Percentiles rank a stretch among this genome's conserved stretches.
Evolutionary conservation across 1,140 invertebrate species (phyloP).

Genomic region (Lutraria rhynchaena): DNA sequence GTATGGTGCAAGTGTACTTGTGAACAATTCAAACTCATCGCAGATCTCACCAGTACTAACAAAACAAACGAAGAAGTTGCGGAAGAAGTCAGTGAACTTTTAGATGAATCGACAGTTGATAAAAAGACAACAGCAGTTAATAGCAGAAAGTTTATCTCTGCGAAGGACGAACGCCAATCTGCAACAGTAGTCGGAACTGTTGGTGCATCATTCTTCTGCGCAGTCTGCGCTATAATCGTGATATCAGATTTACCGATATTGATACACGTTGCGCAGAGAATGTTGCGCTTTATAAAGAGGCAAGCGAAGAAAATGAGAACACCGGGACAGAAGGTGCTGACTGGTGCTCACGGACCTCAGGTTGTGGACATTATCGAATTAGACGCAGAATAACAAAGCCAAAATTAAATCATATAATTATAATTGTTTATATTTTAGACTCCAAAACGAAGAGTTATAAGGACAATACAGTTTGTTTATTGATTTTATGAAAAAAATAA

Average conservation of each 20-base stretch:
- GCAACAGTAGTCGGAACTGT: constrained; percentile 34
- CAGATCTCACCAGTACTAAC: constrained; percentile 17
- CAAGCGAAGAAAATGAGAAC: no score
- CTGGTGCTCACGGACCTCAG: no score
- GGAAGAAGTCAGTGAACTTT: constrained; percentile 4
- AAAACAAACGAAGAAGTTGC: constrained; percentile 40
- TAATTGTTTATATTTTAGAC: no score
- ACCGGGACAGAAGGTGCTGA: no score
- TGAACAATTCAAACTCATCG: constrained; percentile 11
- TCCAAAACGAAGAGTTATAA: no score
- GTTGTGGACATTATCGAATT: no score
- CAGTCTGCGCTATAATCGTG: neutral
- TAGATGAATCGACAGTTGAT: constrained; percentile 29
- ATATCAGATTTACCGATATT: constrained; percentile 32
- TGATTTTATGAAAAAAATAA: no score
- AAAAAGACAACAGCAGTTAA: constrained; percentile 3
- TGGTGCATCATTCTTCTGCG: constrained; percentile 9
- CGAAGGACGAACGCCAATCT: constrained; percentile 19
- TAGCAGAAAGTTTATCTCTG: constrained; percentile 24
- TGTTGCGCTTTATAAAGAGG: neutral
- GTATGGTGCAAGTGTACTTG: constrained; percentile 40
- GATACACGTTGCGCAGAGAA: neutral
- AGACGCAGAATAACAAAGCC: no score
- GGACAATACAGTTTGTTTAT: no score
- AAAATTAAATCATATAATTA: no score